Conservation (phyloP, 2,797 vertebrate species). For the Lutjanus campechanus region DNA sequence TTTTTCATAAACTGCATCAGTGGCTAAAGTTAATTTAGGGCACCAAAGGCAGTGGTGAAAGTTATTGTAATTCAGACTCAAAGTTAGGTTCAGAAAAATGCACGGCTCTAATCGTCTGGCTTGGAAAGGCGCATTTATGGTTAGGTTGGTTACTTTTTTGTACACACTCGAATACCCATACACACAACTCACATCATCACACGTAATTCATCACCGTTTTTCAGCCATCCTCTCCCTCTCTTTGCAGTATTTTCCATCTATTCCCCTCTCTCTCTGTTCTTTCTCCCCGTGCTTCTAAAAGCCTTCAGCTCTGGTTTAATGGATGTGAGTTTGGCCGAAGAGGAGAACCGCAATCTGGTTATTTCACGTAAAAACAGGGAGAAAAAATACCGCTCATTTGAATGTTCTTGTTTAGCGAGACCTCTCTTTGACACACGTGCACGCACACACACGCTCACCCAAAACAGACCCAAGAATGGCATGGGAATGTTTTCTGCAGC, state of each 20-base stretch:
- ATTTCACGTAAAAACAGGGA: slow-evolving; percentile 21
- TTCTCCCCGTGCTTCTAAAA: slow-evolving; percentile 19
- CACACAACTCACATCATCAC: slow-evolving; percentile 40
- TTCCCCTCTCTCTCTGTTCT: background rate
- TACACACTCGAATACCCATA: slow-evolving; percentile 17
- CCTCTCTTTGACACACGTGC: slow-evolving; percentile 50
- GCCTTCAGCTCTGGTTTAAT: slow-evolving; percentile 6
- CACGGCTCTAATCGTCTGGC: slow-evolving; percentile 20
- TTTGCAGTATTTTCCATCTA: slow-evolving; percentile 30
- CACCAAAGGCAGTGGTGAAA: slow-evolving; percentile 32
- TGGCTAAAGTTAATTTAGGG: slow-evolving; percentile 26
- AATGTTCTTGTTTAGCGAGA: slow-evolving; percentile 40
- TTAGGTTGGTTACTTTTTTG: slow-evolving; percentile 46
- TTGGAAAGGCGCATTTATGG: slow-evolving; percentile 36
- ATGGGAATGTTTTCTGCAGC: slow-evolving; percentile 68
- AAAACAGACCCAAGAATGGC: slow-evolving; percentile 56
- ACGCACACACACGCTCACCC: slow-evolving; percentile 41
- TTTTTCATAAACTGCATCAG: slow-evolving; percentile 43
- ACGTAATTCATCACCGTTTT: slow-evolving; percentile 45
- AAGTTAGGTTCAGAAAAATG: slow-evolving; percentile 20
- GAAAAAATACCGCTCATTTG: slow-evolving; percentile 39
- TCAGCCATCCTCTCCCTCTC: slow-evolving; percentile 19
- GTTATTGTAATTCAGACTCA: slow-evolving; percentile 15
- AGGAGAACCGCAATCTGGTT: slow-evolving; percentile 36
- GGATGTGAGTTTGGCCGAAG: slow-evolving; percentile 19